A percentile compares a stretch with the other conserved stretches of the same genome.
Evolutionary conservation across 92 coral and sea anemone genomes (phyloP).

Genomic region (Zoanthus gigantus): DNA sequence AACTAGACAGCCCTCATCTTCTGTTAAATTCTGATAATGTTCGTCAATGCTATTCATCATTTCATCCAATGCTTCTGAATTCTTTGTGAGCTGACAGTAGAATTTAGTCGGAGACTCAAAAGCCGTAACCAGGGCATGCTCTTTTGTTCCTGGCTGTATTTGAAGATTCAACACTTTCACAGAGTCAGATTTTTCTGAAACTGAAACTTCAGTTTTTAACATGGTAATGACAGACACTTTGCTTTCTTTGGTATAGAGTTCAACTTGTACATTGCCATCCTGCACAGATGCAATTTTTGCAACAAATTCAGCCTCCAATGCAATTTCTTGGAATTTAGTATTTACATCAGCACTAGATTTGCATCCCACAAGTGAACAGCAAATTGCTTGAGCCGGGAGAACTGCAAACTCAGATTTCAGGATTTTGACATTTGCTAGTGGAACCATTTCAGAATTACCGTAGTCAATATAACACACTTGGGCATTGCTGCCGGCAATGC

Average conservation of each 20-base stretch:
- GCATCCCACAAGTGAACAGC: neutral
- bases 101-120: slow-evolving; percentile 30
- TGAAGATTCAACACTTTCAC: slow-evolving; percentile 5
- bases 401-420: slow-evolving; percentile 75
- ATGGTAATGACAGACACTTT: slow-evolving; percentile 41
- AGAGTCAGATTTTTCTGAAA: neutral
- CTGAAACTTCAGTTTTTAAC: neutral
- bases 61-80: slow-evolving; percentile 21
- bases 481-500: slow-evolving; percentile 58
- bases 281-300: neutral
- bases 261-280: slow-evolving; percentile 23
- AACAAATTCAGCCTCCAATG: neutral
- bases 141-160: slow-evolving; percentile 19
- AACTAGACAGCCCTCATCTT: neutral
- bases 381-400: slow-evolving; percentile 73
- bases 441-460: slow-evolving; percentile 78
- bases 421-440: slow-evolving; percentile 56
- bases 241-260: slow-evolving; percentile 64
- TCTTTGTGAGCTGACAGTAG: slow-evolving; percentile 17
- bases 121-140: slow-evolving; percentile 9
- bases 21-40: neutral
- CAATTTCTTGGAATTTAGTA: neutral
- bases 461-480: slow-evolving; percentile 61
- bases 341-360: neutral
- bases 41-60: slow-evolving; percentile 57